These are phyloP conservation scores for Lutjanus erythropterus DNA, from an alignment of 2,113 vertebrate species.

Conservation along the genomic window DNA sequence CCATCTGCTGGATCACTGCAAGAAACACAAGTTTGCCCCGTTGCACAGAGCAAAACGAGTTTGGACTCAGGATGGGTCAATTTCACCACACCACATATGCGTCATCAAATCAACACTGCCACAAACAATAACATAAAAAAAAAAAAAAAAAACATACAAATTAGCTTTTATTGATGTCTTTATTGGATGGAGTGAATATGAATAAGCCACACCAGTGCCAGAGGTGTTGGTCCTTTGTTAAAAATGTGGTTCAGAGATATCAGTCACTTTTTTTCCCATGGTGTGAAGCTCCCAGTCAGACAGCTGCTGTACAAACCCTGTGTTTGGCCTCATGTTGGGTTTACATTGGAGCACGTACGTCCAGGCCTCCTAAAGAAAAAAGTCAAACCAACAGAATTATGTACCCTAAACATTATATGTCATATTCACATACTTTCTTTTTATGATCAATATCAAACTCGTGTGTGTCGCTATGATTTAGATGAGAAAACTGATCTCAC, in stretches of 20 bases:
- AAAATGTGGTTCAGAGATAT: slow-evolving; percentile 73
- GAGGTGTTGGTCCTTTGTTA: slow-evolving; percentile 59
- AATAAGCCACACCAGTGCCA: fast-evolving
- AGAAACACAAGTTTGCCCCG: too few relatives aligned
- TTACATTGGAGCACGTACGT: slow-evolving; percentile 84
- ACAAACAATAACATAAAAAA: too few relatives aligned
- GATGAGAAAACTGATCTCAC: neutral
- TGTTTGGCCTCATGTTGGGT: slow-evolving; percentile 84
- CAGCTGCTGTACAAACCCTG: slow-evolving; percentile 88
- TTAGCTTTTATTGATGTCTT: neutral
- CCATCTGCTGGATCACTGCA: too few relatives aligned
- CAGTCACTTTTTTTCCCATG: slow-evolving; percentile 69
- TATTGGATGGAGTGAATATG: neutral
- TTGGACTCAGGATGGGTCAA: too few relatives aligned
- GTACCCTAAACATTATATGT: neutral
- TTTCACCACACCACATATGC: too few relatives aligned
- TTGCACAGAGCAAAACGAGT: too few relatives aligned
- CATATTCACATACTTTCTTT: neutral
- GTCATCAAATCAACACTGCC: too few relatives aligned
- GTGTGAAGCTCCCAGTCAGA: slow-evolving; percentile 87
- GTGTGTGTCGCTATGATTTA: neutral
- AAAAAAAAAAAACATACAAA: too few relatives aligned
- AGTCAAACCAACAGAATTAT: neutral
- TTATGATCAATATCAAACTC: too few relatives aligned
- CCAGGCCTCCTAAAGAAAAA: slow-evolving; percentile 87